Conservation (phyloP, 92 coral and sea anemone genomes). For the Plumapathes pennacea region DNA sequence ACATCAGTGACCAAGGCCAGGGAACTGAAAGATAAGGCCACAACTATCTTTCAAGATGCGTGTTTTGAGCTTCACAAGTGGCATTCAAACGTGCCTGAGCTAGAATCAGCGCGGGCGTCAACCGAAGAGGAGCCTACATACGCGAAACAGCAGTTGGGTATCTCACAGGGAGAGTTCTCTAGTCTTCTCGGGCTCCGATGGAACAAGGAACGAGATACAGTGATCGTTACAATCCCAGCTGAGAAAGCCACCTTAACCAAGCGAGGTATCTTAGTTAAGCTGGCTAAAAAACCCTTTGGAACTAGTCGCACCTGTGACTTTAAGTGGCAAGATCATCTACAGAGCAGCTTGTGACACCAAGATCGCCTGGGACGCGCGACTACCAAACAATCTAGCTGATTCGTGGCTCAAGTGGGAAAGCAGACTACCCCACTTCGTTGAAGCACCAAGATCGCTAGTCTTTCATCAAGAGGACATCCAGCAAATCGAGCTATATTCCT, state of each 20-base stretch:
- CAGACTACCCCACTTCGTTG: slow-evolving; percentile 11
- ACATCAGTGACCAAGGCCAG: slow-evolving; percentile 21
- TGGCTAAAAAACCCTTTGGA: slow-evolving; percentile 55
- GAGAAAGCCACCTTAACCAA: slow-evolving; percentile 33
- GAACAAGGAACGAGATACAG: slow-evolving; percentile 34
- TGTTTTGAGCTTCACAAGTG: slow-evolving; percentile 39
- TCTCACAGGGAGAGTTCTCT: slow-evolving; percentile 22
- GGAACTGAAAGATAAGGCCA: slow-evolving; percentile 23
- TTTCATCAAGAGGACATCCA: slow-evolving; percentile 12
- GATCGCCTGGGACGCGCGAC: slow-evolving; percentile 39
- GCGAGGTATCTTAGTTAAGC: slow-evolving; percentile 38
- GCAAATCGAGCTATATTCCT: slow-evolving; percentile 20
- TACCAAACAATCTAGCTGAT: slow-evolving; percentile 6
- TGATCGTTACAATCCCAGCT: slow-evolving; percentile 28
- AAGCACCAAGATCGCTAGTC: slow-evolving; percentile 34
- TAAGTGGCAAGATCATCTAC: slow-evolving; percentile 44
- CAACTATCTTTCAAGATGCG: slow-evolving; percentile 38
- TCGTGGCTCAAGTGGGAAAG: slow-evolving; percentile 46
- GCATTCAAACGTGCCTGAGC: slow-evolving; percentile 27
- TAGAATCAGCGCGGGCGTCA: slow-evolving; percentile 1
- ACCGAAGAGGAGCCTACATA: slow-evolving; percentile 19
- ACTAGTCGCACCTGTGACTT: slow-evolving; percentile 32
- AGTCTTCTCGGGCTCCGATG: slow-evolving; percentile 42
- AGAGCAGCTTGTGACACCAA: slow-evolving; percentile 43
- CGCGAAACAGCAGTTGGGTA: slow-evolving; percentile 47